Base-by-base conservation (phyloP, 2,888 invertebrate genomes). In the Hecatera dysodea region DNA sequence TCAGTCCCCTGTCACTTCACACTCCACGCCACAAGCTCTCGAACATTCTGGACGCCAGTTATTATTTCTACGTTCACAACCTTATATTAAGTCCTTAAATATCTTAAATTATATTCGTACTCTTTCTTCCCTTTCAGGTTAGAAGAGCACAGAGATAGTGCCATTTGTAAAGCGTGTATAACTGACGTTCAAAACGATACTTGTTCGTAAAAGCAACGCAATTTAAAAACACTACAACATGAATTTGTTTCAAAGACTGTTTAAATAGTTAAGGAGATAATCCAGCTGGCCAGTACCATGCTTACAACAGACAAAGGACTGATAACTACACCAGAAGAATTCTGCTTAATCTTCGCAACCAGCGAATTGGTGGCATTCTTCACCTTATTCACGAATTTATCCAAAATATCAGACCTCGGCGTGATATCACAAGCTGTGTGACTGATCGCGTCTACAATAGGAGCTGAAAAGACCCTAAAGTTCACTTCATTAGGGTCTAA, bases 401-500 rank as follows among this genome's bases (percentile, higher is more conserved):
- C 96, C 53, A 97, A 92, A 36, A 97, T 93, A 77, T 97, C 97
- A 0, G 96, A 94, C 71, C 96, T 95, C 0, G 96, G 93, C 9
- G 96, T 97, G 8, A 96, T 95, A 86, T 97, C 97, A 87, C 98
- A 98, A 0, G 97, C 97, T 0, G 98, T 98, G 61, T 97, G 97
- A 78, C 96, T 96, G 52, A 98, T 97, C 2, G 97, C 97, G 61
- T 98, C 97, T 8, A 96, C 90, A 0, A 97, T 97, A 0, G 97
- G 96, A 0, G 97, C 97, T 0, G 96, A 97, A 71, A 98, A 95
- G 72, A 98, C 96, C 61, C 98, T 97, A 86, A 97, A 98, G 86
- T 98, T 98, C 0, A 97, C 96, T 24, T 97, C 97, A 1, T 96
- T 95, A 0, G 94, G 90, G 87, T 97, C 96, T 74, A 98, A 89